Evolutionary conservation across 2,888 invertebrate genomes (phyloP).

Genomic region (Nomada ferruginata): DNA sequence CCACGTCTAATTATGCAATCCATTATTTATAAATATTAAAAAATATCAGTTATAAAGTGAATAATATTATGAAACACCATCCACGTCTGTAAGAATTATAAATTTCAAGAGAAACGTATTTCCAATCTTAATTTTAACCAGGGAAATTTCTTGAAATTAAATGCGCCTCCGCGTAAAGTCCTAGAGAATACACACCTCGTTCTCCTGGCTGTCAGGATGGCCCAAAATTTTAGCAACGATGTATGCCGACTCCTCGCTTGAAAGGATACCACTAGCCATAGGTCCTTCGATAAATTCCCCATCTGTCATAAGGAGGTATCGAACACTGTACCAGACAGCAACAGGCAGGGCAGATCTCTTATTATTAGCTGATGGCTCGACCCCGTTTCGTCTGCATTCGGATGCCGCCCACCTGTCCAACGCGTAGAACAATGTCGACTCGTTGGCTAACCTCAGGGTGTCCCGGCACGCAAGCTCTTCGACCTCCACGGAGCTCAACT

Average conservation of each 20-base stretch:
- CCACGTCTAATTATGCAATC: too few relatives aligned
- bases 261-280: constrained; percentile 85
- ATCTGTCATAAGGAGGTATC: constrained; percentile 89
- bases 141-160: neutral
- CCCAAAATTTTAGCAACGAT: constrained; percentile 78
- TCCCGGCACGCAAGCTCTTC: constrained; percentile 88
- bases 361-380: constrained; percentile 85
- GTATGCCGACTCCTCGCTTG: constrained; percentile 84
- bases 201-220: constrained; percentile 53
- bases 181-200: neutral
- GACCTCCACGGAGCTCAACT: constrained; percentile 88
- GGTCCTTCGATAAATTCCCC: constrained; percentile 87
- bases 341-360: constrained; percentile 85
- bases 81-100: too few relatives aligned
- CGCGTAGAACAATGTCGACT: constrained; percentile 87
- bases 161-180: neutral
- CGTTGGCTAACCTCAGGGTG: constrained; percentile 88
- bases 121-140: too few relatives aligned
- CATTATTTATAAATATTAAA: too few relatives aligned
- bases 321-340: constrained; percentile 86
- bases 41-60: too few relatives aligned
- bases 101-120: too few relatives aligned
- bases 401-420: constrained; percentile 87
- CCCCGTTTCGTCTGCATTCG: constrained; percentile 86
- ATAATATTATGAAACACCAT: too few relatives aligned